Evolutionary conservation across 2,888 invertebrate genomes (phyloP).

Genomic region (Caenorhabditis sp.): DNA sequence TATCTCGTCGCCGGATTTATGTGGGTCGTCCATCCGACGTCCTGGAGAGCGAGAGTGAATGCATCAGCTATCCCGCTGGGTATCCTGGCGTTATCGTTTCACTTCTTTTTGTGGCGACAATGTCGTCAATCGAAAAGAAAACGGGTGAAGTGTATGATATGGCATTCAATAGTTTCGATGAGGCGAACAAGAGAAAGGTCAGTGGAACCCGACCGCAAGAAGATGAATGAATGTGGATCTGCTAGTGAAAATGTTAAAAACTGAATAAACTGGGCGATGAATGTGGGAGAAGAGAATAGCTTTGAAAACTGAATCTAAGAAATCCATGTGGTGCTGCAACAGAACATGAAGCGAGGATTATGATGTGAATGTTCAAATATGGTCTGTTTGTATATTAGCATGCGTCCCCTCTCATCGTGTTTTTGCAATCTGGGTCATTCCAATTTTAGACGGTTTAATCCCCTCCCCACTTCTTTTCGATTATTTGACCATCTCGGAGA

Average conservation of each 20-base stretch:
- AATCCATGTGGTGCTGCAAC: too few species aligned
- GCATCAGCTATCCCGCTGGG: slow-evolving; percentile 55
- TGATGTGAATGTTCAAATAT: slow-evolving; percentile 29
- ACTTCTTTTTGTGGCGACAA: slow-evolving; percentile 39
- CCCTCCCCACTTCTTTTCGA: slow-evolving; percentile 5
- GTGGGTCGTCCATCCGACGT: slow-evolving; percentile 60
- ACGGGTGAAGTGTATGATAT: slow-evolving; percentile 34
- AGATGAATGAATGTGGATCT: slow-evolving; percentile 1
- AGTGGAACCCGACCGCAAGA: neutral
- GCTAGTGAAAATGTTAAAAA: too few species aligned
- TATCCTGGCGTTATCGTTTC: slow-evolving; percentile 57
- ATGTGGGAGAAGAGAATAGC: too few species aligned
- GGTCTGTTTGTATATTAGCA: slow-evolving; percentile 50
- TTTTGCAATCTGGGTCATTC: slow-evolving; percentile 58
- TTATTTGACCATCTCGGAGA: slow-evolving; percentile 52
- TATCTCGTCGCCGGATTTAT: slow-evolving; percentile 57
- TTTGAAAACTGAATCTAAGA: too few species aligned
- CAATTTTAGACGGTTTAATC: slow-evolving; percentile 45
- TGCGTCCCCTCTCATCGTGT: slow-evolving; percentile 31
- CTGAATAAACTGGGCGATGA: too few species aligned
- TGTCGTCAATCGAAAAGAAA: slow-evolving; percentile 5
- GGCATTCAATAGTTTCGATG: slow-evolving; percentile 53
- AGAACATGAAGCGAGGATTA: slow-evolving; percentile 17
- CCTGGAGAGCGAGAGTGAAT: slow-evolving; percentile 49
- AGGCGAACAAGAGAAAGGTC: slow-evolving; percentile 48